phyloP scores from a whole-genome alignment of 1,140 invertebrate genomes.

The Stegodyphus mimosarum region DNA sequence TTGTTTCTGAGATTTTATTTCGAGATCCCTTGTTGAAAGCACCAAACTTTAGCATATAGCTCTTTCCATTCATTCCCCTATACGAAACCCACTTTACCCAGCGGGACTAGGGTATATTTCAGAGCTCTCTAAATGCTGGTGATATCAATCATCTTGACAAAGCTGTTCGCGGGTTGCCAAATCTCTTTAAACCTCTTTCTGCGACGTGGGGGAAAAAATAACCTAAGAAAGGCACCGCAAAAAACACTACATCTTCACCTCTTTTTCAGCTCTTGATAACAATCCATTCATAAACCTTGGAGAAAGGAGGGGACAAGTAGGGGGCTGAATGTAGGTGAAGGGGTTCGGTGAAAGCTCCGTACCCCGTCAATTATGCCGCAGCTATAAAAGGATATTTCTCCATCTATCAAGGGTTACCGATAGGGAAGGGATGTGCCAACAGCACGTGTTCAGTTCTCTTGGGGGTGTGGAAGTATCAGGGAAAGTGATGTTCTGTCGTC shows the following conservation, averaged over 20 bases:
- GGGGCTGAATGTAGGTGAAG: too few relatives aligned
- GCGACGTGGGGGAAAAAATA: too few relatives aligned
- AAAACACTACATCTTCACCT: slow-evolving; percentile 3
- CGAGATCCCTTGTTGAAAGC: too few relatives aligned
- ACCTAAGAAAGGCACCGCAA: too few relatives aligned
- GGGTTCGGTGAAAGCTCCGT: not conserved
- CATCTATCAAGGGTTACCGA: slow-evolving; percentile 2
- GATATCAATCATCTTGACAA: too few relatives aligned
- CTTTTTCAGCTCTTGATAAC: not conserved
- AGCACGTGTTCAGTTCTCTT: slow-evolving; percentile 23
- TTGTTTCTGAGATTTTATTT: too few relatives aligned
- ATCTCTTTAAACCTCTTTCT: not conserved
- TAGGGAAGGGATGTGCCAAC: not conserved
- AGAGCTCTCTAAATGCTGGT: too few relatives aligned
- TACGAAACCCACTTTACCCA: too few relatives aligned
- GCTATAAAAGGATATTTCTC: slow-evolving; percentile 6
- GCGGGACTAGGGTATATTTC: too few relatives aligned
- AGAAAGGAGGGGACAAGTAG: not conserved
- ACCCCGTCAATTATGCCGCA: slow-evolving; percentile 25
- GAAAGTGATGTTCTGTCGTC: slow-evolving; percentile 1
- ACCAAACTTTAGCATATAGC: too few relatives aligned
- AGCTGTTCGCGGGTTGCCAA: not conserved
- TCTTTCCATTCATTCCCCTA: too few relatives aligned
- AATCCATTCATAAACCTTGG: slow-evolving; percentile 4
- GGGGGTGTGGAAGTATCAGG: slow-evolving; percentile 18